phyloP scores from a whole-genome alignment of 2,797 vertebrate genomes.

The Sorex maritimensis region DNA sequence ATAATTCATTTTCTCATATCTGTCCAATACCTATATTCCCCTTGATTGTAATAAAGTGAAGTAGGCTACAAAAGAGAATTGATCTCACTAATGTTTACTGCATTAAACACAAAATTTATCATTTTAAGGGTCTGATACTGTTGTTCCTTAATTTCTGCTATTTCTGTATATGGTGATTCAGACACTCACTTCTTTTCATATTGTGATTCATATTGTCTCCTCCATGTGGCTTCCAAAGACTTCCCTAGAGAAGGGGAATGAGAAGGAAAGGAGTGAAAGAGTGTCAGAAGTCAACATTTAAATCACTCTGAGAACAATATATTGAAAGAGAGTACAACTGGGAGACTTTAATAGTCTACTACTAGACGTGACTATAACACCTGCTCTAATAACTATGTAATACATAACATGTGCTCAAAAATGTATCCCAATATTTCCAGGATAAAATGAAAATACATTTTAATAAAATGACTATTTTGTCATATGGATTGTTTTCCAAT shows the following conservation, averaged over 20 bases:
- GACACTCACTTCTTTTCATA: too few species aligned
- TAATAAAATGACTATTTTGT: not conserved
- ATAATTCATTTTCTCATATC: not conserved
- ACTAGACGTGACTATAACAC: not conserved
- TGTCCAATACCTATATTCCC: not conserved
- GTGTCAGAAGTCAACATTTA: too few species aligned
- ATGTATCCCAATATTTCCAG: not conserved
- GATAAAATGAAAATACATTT: not conserved
- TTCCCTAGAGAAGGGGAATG: too few species aligned
- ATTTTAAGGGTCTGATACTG: not conserved
- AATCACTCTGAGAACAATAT: too few species aligned
- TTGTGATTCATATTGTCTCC: too few species aligned
- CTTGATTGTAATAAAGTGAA: too few species aligned
- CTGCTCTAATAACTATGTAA: too few species aligned
- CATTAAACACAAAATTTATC: not conserved
- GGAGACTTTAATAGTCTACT: not conserved
- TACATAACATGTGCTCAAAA: not conserved
- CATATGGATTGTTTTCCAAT: constrained; percentile 46
- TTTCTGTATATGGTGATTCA: not conserved
- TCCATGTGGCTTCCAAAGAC: too few species aligned
- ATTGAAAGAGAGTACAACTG: not conserved
- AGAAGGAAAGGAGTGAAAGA: too few species aligned
- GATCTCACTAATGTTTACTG: not conserved
- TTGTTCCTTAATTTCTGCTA: not conserved
- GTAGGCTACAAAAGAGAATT: not conserved